Base-by-base conservation (phyloP, 2,888 invertebrate species). In the Phalangium opilio region DNA sequence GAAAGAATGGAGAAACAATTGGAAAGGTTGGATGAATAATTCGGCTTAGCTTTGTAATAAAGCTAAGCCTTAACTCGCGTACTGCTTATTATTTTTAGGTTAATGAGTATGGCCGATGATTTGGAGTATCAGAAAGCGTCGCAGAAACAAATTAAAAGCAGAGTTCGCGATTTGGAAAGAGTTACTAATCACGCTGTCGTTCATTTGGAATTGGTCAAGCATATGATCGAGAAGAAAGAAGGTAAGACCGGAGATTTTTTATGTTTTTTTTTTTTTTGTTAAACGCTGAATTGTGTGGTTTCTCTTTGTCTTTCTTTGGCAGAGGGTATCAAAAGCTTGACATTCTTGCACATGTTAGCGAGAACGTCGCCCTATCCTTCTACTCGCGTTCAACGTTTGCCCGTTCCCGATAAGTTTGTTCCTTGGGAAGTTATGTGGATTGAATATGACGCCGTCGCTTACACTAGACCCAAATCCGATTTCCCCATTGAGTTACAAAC, bases 321-420 rank as follows among this genome's bases (percentile, higher is more conserved):
- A 27, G 27, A 27, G 27, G 27, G 27, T 7, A 27, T 27, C 27
- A 27, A 27, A 27, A 27, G 27, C 8, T 27, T 27, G 8, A 27
- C 27, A 7, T 42, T 47, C 8, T 56, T 64, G 41, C 65, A 66
- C 48, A 54, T 63, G 18, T 56, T 63, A 7, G 59, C 65, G 4
- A 50, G 66, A 32, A 61, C 62, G 46, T 64, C 65, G 2, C 65
- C 65, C 7, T 67, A 67, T 53, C 63, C 62, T 17, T 61, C 58
- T 12, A 67, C 66, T 2, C 55, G 58, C 39, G 59, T 64, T n/a
- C 57, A 62, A 14, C 55, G 66, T 10, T 65, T 63, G 44, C 66
- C 66, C 15, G 62, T 67, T 17, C 62, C 65, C 44, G 67, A 67
- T 53, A 65, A 64, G 57, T 66, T 63, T 52, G 64, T 67, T 10